Conservation (phyloP, 2,113 vertebrate species). For the Corydoras sp. region DNA sequence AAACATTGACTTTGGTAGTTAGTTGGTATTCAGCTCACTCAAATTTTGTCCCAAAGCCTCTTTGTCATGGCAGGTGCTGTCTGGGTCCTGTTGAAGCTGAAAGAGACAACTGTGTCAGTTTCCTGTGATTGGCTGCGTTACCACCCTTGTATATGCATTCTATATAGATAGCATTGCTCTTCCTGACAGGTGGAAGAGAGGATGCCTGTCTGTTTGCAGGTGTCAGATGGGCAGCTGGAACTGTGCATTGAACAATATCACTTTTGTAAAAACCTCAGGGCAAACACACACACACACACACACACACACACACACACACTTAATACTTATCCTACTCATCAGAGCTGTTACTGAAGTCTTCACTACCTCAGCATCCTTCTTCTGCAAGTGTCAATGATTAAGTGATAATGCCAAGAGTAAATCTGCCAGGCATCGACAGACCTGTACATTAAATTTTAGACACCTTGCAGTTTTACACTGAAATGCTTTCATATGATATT, state of each 20-base stretch:
- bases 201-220: conserved; percentile 60
- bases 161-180: conserved; percentile 56
- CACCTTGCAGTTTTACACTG: too few relatives aligned
- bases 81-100: conserved; percentile 51
- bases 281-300: conserved; percentile 26
- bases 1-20: conserved; percentile 39
- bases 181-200: conserved; percentile 69
- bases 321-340: background rate
- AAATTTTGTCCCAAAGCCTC: conserved; percentile 50
- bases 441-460: too few relatives aligned
- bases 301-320: conserved; percentile 8
- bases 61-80: conserved; percentile 68
- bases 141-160: conserved; percentile 62
- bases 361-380: conserved; percentile 19
- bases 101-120: conserved; percentile 54
- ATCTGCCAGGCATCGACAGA: conserved; percentile 4
- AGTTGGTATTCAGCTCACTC: conserved; percentile 49
- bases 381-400: conserved; percentile 21
- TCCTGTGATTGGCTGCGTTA: conserved; percentile 58
- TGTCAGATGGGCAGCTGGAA: conserved; percentile 44
- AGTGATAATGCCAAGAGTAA: conserved; percentile 11
- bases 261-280: conserved; percentile 18
- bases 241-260: conserved; percentile 32
- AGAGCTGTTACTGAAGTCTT: conserved; percentile 2
- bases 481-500: too few relatives aligned